These are phyloP conservation scores for Allenopithecus nigroviridis DNA, from an alignment of 2,797 vertebrate species.

Conservation along the genomic window DNA sequence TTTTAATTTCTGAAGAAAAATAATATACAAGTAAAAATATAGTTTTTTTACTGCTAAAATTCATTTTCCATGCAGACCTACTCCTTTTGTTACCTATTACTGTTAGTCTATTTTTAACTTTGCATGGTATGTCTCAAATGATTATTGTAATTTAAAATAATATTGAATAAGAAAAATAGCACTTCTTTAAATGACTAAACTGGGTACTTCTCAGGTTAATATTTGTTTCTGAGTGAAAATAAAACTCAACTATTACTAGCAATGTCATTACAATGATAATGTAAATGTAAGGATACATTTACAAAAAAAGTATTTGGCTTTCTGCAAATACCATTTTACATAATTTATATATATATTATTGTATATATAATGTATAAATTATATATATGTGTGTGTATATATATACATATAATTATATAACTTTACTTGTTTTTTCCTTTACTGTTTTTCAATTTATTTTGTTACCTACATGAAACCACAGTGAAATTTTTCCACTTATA, in stretches of 20 bases:
- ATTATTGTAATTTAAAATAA: background rate
- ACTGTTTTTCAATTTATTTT: background rate
- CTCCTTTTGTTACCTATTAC: background rate
- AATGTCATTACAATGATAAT: background rate
- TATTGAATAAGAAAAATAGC: background rate
- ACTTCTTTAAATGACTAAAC: background rate
- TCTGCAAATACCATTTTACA: background rate
- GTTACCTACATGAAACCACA: background rate
- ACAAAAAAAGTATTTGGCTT: background rate
- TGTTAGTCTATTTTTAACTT: background rate
- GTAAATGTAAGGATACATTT: background rate
- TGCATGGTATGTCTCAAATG: background rate
- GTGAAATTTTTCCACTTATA: conserved; percentile 1
- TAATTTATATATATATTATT: background rate
- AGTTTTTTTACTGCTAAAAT: background rate
- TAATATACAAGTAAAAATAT: background rate
- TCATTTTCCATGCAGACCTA: background rate
- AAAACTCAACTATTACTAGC: background rate
- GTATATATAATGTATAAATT: background rate
- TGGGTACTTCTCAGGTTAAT: background rate
- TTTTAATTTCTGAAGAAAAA: conserved; percentile 8
- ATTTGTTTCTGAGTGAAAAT: background rate
- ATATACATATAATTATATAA: background rate
- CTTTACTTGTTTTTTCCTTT: background rate
- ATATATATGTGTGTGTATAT: background rate